Evolutionary conservation across 2,888 invertebrate genomes (phyloP).

Genomic region (Zhuqinia jingwanae): DNA sequence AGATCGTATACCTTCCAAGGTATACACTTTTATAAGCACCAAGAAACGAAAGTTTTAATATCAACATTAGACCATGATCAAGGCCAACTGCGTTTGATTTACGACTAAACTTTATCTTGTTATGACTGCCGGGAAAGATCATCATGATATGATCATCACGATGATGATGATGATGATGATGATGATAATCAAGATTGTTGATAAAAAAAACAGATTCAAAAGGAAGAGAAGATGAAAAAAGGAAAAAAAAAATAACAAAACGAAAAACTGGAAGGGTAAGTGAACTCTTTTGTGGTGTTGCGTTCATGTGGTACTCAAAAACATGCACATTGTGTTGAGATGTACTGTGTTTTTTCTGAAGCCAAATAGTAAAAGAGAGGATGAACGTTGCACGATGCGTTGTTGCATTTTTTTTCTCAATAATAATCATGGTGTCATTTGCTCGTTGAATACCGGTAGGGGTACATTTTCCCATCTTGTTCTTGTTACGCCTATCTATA

Average conservation of each 20-base stretch:
- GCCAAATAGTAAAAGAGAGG: background rate
- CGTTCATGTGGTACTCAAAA: constrained; percentile 39
- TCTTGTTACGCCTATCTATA: constrained; percentile 1
- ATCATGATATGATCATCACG: no score
- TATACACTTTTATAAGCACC: background rate
- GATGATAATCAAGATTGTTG: constrained; percentile 25
- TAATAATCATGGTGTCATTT: constrained; percentile 52
- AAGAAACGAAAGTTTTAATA: constrained; percentile 55
- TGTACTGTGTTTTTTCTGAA: background rate
- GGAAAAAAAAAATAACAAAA: constrained; percentile 47
- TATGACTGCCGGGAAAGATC: constrained; percentile 19
- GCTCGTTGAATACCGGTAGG: constrained; percentile 44
- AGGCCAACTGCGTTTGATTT: constrained; percentile 55
- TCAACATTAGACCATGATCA: constrained; percentile 66
- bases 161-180: constrained; percentile 6
- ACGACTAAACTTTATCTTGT: constrained; percentile 37
- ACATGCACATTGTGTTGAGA: background rate
- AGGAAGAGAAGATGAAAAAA: constrained; percentile 20
- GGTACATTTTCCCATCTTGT: constrained; percentile 46
- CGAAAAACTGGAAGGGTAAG: constrained; percentile 71
- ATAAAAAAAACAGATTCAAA: background rate
- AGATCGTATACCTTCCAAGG: background rate
- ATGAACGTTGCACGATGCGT: constrained; percentile 22
- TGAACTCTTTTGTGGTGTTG: constrained; percentile 61
- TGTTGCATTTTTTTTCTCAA: constrained; percentile 35